Evolutionary conservation across 2,113 vertebrate species (phyloP), one percentile per base, ranked within the genome.

Genomic region (Taurulus bubalis): DNA sequence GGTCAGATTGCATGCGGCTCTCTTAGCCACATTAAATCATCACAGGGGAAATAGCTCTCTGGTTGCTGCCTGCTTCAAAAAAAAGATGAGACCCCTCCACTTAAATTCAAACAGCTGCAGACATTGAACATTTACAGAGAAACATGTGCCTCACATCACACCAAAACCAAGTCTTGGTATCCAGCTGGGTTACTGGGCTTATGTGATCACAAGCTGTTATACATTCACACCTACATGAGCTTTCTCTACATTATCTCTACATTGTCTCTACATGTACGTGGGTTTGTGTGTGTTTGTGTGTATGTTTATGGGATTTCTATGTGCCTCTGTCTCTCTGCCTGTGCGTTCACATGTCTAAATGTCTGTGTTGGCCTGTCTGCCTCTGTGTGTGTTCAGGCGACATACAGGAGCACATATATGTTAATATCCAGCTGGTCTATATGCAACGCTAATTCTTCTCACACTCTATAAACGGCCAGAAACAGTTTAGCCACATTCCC

Each of bases 71-170:
- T 65, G 12, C 51, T 64, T 71, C 20, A 34, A 74, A 34, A 34
- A 16, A 85, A 82, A 84, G 63, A 78, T 79, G 63, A 45, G 59
- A 66, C 51, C 32, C 53, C 34, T 59, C 49, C 20, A 66, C 20
- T 75, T 84, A 86, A 90, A 90, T 85, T 75, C 69, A 86, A 91
- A 85, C 87, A 91, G 83, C 87, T 90, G 90, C 82, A 88, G 72
- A 83, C 69, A 34, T 74, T 74, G 71, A 89, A 75, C 51, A 83
- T 86, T 79, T 77, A 75, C 69, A 74, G 47, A 79, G 51, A 82
- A 79, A 74, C 85, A 84, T 91, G 85, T 82, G 88, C 79, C 86
- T 85, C n/a, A 26, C 56, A 84, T 82, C 58, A 76, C 26, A 75
- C 70, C 71, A 71, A 68, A 79, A 79, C 26, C 68, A 49, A 80